phyloP scores from a whole-genome alignment of 2,113 vertebrate genomes.

The Ptychochromis oligacanthus region DNA sequence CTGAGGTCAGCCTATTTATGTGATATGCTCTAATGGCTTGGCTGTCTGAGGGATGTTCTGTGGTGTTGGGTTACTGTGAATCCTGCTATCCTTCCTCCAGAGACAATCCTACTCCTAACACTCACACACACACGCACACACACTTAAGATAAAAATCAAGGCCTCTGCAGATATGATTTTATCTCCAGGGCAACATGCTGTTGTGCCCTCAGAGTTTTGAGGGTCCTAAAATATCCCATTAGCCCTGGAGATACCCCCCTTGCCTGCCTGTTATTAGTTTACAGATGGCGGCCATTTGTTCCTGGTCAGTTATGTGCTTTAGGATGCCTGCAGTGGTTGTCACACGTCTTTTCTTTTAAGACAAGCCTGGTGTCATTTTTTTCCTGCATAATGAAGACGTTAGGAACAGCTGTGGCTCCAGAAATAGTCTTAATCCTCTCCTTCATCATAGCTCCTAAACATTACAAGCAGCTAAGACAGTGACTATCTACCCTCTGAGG shows the following conservation, averaged over 20 bases:
- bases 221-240: conserved; percentile 51
- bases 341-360: conserved; percentile 62
- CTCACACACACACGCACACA: background rate
- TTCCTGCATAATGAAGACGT: conserved; percentile 39
- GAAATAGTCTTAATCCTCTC: conserved; percentile 67
- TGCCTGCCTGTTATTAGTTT: background rate
- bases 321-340: conserved; percentile 35
- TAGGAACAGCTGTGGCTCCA: conserved; percentile 63
- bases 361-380: conserved; percentile 36
- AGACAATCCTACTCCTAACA: conserved; percentile 27
- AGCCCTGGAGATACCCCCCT: background rate
- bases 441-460: conserved; percentile 26
- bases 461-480: conserved; percentile 40
- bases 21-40: conserved; percentile 62
- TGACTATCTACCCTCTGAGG: background rate
- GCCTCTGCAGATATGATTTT: conserved; percentile 20
- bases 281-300: conserved; percentile 47
- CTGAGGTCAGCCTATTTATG: conserved; percentile 64
- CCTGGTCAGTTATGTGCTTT: conserved; percentile 7
- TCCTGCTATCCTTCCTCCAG: conserved; percentile 26
- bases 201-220: conserved; percentile 1
- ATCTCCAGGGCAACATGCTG: conserved; percentile 42
- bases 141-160: conserved; percentile 40
- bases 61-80: conserved; percentile 68
- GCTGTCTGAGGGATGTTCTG: conserved; percentile 56